Base-by-base conservation (phyloP, 2,113 vertebrate species). In the Aspidoscelis tigris region DNA sequence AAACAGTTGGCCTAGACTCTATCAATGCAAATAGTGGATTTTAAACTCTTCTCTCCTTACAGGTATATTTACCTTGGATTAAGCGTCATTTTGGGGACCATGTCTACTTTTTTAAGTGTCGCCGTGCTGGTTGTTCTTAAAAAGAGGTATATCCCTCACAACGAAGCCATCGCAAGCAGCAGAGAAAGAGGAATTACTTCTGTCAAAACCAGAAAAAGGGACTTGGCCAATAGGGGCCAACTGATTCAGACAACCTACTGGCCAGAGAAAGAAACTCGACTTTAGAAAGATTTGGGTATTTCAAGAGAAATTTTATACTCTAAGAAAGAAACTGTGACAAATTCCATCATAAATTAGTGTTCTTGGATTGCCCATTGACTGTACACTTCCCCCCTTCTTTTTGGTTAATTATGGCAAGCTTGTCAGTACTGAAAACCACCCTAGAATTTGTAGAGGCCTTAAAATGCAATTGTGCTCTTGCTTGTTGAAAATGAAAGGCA, bases 51-150 rank as follows among this genome's bases (percentile, higher is more conserved):
- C 85, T 95, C 88, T 86, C 93, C 85, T 92, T 89, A 83, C 95
- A 98, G 98, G 92, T 93, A 95, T 26, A 95, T 97, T 75, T 99
- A 98, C 90, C 94, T 99, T 89, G 97, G 97, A 55, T 93, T 99
- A 87, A 97, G 97, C 18, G 71, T 97, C 88, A 93, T 96, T n/a
- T 92, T 99, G 92, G 97, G 98, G 83, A 96, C 86, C 2, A 83
- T 95, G 65, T 98, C 97, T 78, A 95, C 97, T 92, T 91, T 98
- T 91, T 91, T 98, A 86, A 98, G 97, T 84, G 90, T 93, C 84
- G 94, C 95, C 72, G 96, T 97, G 22, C 96, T 98, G 89, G 87
- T 95, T 82, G 84, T 96, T 66, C 94, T 99, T 53, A 96, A 94
- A 92, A 96, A 94, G 93, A 97, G 95, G 0, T 91, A 94, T 47